Base-by-base conservation (phyloP, 1,140 invertebrate species). In the Scaptomyza hsui region DNA sequence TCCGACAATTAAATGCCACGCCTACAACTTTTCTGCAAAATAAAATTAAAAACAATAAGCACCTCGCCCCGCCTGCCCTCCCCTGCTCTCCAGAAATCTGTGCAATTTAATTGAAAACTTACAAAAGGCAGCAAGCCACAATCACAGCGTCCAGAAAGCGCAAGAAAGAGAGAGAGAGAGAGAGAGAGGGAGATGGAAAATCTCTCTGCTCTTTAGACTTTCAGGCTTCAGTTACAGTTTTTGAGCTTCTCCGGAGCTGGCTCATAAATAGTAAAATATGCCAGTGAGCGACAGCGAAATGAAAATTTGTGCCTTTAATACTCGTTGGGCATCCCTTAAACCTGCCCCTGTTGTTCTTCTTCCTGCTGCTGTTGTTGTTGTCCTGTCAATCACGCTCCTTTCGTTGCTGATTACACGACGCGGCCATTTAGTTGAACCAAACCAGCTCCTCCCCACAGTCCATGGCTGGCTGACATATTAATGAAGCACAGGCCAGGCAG, bases 51-150 rank as follows among this genome's bases (percentile, higher is more conserved):
- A 88, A 81, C 73, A 72, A 78, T 69, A 72, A 53, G 47, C 7
- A 32, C 15, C 15, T 44, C 13, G 4, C 2, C 44, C 19, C 44
- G 6, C 12, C 4, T 12, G 16, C 16, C 7, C 9, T 4, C 12
- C 26, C 12, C 32, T n/a, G 9, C 32, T 10, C 21, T 42, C 70
- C 67, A 70, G 67, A 77, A 75, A 85, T 86, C 77, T 81, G 73
- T 69, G 70, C 74, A 78, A 78, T 88, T 88, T 88, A 88, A 86
- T 86, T 86, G 81, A 86, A 29, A 88, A 78, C 70, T 69, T 75
- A 62, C 55, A 45, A 60, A 29, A 45, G 21, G 55, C 15, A 2
- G 42, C 44, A 4, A 45, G 48, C 52, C 67, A 47, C 79, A 78
- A 75, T 72, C 60, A 9, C 39, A 32, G 12, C 35, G 44, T 13